Conservation (phyloP, 2,113 vertebrate genomes). For the Sylvietta virens region DNA sequence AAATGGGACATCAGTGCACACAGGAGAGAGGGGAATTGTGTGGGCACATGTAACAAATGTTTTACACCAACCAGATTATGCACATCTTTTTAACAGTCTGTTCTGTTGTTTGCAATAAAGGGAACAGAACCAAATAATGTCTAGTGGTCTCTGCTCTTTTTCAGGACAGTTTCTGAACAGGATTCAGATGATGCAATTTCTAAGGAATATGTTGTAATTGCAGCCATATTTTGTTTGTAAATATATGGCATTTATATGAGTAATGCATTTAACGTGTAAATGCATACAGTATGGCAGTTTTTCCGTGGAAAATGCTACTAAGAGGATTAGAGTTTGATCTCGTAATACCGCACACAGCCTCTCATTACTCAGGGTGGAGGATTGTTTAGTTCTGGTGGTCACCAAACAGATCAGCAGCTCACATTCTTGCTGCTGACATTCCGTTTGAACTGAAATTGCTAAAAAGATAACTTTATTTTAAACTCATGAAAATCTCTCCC, state of each 20-base stretch:
- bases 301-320: not conserved
- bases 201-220: not conserved
- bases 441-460: not conserved
- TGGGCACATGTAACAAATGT: not conserved
- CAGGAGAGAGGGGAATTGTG: not conserved
- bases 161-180: not conserved
- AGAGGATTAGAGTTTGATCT: constrained; percentile 20
- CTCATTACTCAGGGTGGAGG: not conserved
- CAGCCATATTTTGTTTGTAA: not conserved
- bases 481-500: not conserved
- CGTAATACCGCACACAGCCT: not conserved
- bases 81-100: not conserved
- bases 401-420: not conserved
- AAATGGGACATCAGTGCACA: not conserved
- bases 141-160: not conserved
- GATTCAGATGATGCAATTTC: not conserved
- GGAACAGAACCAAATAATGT: not conserved
- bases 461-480: not conserved
- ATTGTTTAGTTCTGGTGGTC: not conserved
- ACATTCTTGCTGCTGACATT: not conserved
- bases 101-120: not conserved
- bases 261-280: not conserved
- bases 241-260: not conserved
- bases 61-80: not conserved
- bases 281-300: not conserved